These are phyloP conservation scores for Magallana angulata DNA, from an alignment of 1,140 invertebrate species.

Conservation along the genomic window DNA sequence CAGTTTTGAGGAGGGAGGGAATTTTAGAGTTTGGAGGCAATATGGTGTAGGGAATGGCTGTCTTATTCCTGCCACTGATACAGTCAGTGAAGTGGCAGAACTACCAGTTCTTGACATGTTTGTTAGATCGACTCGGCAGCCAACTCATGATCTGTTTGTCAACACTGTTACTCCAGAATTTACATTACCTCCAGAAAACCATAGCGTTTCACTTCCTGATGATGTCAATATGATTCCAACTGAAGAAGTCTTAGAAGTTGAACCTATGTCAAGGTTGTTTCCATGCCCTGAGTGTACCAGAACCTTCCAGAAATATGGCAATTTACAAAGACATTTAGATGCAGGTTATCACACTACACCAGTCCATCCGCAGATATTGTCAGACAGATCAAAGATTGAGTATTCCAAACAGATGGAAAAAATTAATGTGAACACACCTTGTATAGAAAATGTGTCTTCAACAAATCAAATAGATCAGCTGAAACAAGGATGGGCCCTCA, in stretches of 20 bases:
- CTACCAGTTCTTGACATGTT: background rate
- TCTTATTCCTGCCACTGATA: too few relatives aligned
- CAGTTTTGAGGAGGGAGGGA: background rate
- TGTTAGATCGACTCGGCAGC: background rate
- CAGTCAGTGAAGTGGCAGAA: background rate
- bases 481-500: conserved; percentile 36
- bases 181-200: too few relatives aligned
- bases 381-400: background rate
- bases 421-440: background rate
- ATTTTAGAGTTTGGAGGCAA: background rate
- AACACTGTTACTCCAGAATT: background rate
- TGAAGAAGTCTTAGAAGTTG: background rate
- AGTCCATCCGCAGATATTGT: background rate
- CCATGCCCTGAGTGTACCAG: background rate
- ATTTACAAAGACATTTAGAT: conserved; percentile 11
- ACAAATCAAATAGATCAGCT: background rate
- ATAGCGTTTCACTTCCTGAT: background rate
- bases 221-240: too few relatives aligned
- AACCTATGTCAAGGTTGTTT: background rate
- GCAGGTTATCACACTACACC: background rate
- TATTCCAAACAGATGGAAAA: background rate
- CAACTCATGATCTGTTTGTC: background rate
- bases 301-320: background rate
- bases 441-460: too few relatives aligned
- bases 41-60: conserved; percentile 23